Evolutionary conservation across 37 sponge, comb jelly and placozoan species (phyloP), one percentile per base, ranked within the genome.

Genomic region (Diacarnus erythraeanus): DNA sequence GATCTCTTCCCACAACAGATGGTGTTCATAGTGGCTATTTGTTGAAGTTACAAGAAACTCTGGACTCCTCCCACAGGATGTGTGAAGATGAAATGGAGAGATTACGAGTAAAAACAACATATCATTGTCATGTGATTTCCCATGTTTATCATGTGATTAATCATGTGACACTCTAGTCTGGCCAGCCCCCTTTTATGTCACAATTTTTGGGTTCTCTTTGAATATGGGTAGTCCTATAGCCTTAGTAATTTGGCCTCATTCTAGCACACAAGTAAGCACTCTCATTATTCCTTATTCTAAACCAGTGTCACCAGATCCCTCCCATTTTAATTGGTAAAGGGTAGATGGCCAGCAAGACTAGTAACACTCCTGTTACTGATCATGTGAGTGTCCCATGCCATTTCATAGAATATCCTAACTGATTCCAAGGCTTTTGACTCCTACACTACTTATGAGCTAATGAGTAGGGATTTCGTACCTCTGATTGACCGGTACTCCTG

Each of bases 381-480:
- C 57, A 54, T 54, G 57, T 54, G 57, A 18, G 57, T 54, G 57
- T n/a, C n/a, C 17, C 17, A 54, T 54, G 56, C 17, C 10, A 10
- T 27, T 17, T 10, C 9, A 31, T 35, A 65, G 66, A 65, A 65
- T 3, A 18, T 12, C 34, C 34, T 74, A 1, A n/a, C 56, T 1
- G 56, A 23, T 2, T 54, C 23, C 18, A 27, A 21, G 34, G 42
- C 26, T 23, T 71, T 54, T 56, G 57, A 74, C 43, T 21, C 71
- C n/a, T 2, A 41, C 30, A 8, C 27, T 2, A 25, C 74, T 31
- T 39, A 29, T 44, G 54, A 85, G 80, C 64, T 90, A 20, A 61
- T 90, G 72, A 87, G 33, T n/a, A 27, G 76, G 35, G 64, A 77
- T 34, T 89, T 86, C 67, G 5, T 93, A 0, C 87, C 92, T 21